Evolutionary conservation across 2,888 invertebrate genomes (phyloP), one percentile per base, ranked within the genome.

Genomic region (Serrognathus titanus): DNA sequence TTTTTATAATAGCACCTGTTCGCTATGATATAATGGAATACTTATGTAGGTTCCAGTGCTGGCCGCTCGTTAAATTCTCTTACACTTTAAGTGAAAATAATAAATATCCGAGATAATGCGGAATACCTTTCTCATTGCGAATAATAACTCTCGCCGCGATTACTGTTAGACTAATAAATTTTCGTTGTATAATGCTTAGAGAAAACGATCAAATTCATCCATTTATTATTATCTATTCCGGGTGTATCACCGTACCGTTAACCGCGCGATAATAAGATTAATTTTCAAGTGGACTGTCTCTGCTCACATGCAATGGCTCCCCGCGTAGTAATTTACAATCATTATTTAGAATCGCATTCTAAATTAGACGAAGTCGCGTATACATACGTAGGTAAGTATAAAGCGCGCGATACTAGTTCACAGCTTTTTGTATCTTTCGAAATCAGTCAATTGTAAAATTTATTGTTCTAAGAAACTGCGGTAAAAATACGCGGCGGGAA

Each of bases 1-100:
- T 71, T 74, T 74, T 74, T 74, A 74, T 74, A 74, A 74, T 72
- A 66, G 73, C 74, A 73, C 75, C 73, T 74, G 75, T 73, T 73
- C 68, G 63, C 69, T 72, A 73, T 74, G 74, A 75, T 73, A 75
- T 75, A 75, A 74, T 74, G 75, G 72, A 73, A 72, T 73, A 72
- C 70, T 71, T 70, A 70, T 72, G 71, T 73, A 64, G 70, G 69
- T 67, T 69, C 71, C 65, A 67, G 67, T 65, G 66, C 70, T 69
- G 71, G 67, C 70, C 68, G 70, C 69, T 71, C 72, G 72, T 71
- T 71, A 70, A 70, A 69, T 68, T 69, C 68, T 68, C 69, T 71
- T 69, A 69, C 70, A 71, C 71, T 69, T 71, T 71, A 70, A 71
- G 71, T 68, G 71, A 72, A 73, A 72, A 71, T 72, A 70, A 71